A percentile compares a stretch with the other conserved stretches of the same genome.
These are phyloP conservation scores for Eospalax fontanierii DNA, from an alignment of 2,797 vertebrate species.

Conservation along the genomic window DNA sequence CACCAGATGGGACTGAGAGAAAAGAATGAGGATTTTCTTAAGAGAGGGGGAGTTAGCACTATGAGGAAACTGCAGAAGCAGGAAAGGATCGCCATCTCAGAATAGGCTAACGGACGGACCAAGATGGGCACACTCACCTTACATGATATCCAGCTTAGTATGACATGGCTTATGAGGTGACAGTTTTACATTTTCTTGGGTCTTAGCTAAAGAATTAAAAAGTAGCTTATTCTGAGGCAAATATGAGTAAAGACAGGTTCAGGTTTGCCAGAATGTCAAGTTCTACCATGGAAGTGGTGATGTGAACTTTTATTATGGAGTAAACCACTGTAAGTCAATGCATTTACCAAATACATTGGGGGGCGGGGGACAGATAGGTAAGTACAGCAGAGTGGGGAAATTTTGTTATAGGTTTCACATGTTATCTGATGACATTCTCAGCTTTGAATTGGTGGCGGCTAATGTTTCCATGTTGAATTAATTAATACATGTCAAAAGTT, in stretches of 20 bases:
- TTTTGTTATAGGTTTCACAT: too few relatives aligned
- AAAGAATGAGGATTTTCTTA: conserved; percentile 4
- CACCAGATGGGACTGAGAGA: neutral
- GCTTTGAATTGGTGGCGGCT: neutral
- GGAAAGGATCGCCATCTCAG: conserved; percentile 2
- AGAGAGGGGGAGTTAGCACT: neutral
- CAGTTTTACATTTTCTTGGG: neutral
- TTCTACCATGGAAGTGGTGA: neutral
- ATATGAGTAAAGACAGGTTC: neutral
- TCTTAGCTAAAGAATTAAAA: neutral
- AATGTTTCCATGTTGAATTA: neutral
- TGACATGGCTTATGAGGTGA: neutral
- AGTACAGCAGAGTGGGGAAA: too few relatives aligned
- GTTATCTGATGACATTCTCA: neutral
- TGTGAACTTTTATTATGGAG: neutral
- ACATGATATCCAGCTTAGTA: neutral
- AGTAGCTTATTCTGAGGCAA: neutral
- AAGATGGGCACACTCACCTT: neutral
- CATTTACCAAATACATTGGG: neutral
- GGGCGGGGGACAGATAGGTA: neutral
- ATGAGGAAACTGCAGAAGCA: neutral
- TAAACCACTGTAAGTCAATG: neutral
- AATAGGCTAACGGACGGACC: neutral
- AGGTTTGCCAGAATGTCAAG: neutral
- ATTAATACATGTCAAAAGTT: neutral